A percentile compares a stretch with the other conserved stretches of the same genome.
Evolutionary conservation across 2,797 vertebrate species (phyloP).

Genomic region (Urophycis tenuis): DNA sequence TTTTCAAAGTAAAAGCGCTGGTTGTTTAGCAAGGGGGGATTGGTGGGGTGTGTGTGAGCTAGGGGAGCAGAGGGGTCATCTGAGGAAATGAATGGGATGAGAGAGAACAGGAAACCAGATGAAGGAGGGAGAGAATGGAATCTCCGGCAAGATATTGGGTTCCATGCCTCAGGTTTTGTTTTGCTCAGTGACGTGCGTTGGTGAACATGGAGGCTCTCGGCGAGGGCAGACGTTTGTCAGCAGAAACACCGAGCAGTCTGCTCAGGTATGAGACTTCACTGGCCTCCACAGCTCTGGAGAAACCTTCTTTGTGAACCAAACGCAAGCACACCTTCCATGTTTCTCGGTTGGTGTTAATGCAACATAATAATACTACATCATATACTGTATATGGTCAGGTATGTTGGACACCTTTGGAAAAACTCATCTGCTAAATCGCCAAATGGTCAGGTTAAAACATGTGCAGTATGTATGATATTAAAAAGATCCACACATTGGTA

Average conservation of each 20-base stretch:
- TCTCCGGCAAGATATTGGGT: background rate
- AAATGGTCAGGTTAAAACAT: background rate
- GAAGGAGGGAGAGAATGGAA: background rate
- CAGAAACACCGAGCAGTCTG: background rate
- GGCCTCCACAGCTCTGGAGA: background rate
- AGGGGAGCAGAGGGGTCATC: background rate
- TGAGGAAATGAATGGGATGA: background rate
- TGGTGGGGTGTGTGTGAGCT: background rate
- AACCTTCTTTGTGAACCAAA: background rate
- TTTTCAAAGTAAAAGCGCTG: background rate
- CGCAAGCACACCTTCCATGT: background rate
- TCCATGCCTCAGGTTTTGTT: background rate
- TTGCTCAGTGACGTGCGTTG: background rate
- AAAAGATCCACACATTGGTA: too few relatives aligned
- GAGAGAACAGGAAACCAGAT: conserved; percentile 1
- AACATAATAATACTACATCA: background rate
- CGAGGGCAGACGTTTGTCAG: background rate
- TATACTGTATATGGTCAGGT: background rate
- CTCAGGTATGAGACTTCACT: background rate
- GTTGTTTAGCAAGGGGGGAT: background rate
- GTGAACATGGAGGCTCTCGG: too few relatives aligned
- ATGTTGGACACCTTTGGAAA: background rate
- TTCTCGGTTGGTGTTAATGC: background rate
- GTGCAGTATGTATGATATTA: too few relatives aligned
- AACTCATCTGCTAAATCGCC: background rate